phyloP scores from a whole-genome alignment of 2,888 invertebrate species.

The Sphinx pinastri region DNA sequence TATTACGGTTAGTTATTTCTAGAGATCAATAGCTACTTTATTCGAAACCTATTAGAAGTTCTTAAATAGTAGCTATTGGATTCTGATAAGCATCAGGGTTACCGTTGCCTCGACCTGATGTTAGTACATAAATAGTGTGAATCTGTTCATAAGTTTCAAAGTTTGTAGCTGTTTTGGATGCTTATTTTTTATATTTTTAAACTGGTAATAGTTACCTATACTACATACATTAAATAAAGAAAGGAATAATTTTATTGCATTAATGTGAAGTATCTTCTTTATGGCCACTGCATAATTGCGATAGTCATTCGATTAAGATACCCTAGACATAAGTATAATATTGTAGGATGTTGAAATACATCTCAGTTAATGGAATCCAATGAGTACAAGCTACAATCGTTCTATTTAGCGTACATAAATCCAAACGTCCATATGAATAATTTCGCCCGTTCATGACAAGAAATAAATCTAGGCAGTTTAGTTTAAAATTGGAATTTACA shows the following conservation, averaged over 20 bases:
- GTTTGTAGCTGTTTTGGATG: background rate
- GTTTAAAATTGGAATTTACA: too few relatives aligned
- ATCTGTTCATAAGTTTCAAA: background rate
- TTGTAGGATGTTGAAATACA: background rate
- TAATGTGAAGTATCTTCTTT: too few relatives aligned
- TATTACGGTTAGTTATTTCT: slow-evolving; percentile 10
- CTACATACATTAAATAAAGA: too few relatives aligned
- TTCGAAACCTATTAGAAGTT: background rate
- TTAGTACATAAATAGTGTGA: slow-evolving; percentile 18
- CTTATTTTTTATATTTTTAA: too few relatives aligned
- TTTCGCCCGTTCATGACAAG: too few relatives aligned
- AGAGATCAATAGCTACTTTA: slow-evolving; percentile 3
- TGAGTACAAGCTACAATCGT: too few relatives aligned
- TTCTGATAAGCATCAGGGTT: slow-evolving; percentile 15
- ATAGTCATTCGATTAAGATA: background rate
- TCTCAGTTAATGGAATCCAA: background rate
- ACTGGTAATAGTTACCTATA: background rate
- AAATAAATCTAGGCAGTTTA: too few relatives aligned
- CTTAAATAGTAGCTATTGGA: slow-evolving; percentile 13
- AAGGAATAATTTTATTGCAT: too few relatives aligned
- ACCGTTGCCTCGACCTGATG: slow-evolving; percentile 3
- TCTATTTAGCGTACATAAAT: too few relatives aligned
- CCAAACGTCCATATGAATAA: too few relatives aligned
- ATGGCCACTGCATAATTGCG: background rate
- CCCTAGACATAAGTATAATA: background rate